These are phyloP conservation scores for Austrofundulus limnaeus DNA, from an alignment of 2,113 vertebrate species.

Conservation along the genomic window DNA sequence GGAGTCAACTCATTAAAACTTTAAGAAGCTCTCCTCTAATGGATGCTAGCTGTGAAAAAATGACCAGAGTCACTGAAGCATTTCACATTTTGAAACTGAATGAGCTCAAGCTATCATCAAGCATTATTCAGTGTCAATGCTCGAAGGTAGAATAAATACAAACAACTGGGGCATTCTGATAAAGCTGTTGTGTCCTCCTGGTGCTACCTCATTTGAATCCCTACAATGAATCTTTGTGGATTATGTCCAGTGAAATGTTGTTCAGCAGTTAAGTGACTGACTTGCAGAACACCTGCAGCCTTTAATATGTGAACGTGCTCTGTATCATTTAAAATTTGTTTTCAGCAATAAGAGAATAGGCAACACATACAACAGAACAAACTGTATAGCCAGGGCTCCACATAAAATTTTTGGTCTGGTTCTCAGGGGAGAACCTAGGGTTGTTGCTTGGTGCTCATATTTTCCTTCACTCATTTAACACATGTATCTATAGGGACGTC, in stretches of 20 bases:
- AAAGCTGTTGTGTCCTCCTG: constrained; percentile 27
- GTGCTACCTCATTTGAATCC: constrained; percentile 44
- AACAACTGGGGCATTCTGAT: constrained; percentile 18
- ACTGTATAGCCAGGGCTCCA: no score
- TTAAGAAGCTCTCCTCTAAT: constrained; percentile 34
- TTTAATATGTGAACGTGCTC: background rate
- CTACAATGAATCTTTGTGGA: constrained; percentile 10
- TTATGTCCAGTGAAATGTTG: background rate
- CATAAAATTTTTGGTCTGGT: no score
- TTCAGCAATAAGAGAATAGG: background rate
- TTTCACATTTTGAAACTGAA: constrained; percentile 56
- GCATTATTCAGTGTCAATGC: constrained; percentile 61
- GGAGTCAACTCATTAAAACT: constrained; percentile 28
- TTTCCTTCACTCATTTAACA: no score
- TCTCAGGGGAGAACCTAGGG: no score
- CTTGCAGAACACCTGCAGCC: background rate
- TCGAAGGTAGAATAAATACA: constrained; percentile 55
- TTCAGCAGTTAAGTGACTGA: background rate
- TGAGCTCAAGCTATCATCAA: constrained; percentile 54
- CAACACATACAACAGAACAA: background rate
- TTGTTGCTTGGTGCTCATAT: no score
- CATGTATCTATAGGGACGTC: no score
- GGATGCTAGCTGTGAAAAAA: constrained; percentile 34
- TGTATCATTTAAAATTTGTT: background rate
- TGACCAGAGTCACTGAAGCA: constrained; percentile 43